These are phyloP conservation scores for Brenthis hecate DNA, from an alignment of 2,888 invertebrate genomes.

Conservation along the genomic window DNA sequence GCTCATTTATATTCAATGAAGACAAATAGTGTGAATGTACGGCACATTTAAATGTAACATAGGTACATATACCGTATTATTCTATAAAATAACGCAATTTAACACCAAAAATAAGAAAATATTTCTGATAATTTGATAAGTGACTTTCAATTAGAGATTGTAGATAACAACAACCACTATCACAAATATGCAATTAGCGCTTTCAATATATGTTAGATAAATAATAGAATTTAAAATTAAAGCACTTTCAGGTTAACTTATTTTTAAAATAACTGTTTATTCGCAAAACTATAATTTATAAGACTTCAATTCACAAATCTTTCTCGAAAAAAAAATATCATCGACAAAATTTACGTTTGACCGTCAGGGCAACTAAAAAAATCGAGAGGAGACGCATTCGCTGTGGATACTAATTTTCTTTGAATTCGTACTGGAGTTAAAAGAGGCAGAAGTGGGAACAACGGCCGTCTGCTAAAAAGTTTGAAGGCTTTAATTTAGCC, in stretches of 20 bases:
- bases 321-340: too few species aligned
- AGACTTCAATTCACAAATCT: too few species aligned
- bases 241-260: too few species aligned
- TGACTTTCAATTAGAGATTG: too few species aligned
- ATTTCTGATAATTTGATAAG: too few species aligned
- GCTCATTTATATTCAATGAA: conserved; percentile 9
- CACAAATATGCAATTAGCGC: too few species aligned
- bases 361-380: not conserved
- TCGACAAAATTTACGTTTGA: conserved; percentile 1
- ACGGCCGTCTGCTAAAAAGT: conserved; percentile 63
- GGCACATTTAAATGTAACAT: not conserved
- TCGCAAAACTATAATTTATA: too few species aligned
- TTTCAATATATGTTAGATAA: too few species aligned
- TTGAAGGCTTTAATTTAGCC: conserved; percentile 76
- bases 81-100: not conserved
- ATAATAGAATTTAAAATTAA: too few species aligned
- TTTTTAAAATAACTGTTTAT: too few species aligned
- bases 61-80: not conserved
- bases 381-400: conserved; percentile 45
- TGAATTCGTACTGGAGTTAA: conserved; percentile 53
- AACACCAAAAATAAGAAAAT: too few species aligned
- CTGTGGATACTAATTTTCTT: conserved; percentile 58
- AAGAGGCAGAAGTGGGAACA: conserved; percentile 56
- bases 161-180: too few species aligned
- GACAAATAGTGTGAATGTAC: not conserved